Conservation (phyloP, 2,888 invertebrate species). For the Thumatha senex region DNA sequence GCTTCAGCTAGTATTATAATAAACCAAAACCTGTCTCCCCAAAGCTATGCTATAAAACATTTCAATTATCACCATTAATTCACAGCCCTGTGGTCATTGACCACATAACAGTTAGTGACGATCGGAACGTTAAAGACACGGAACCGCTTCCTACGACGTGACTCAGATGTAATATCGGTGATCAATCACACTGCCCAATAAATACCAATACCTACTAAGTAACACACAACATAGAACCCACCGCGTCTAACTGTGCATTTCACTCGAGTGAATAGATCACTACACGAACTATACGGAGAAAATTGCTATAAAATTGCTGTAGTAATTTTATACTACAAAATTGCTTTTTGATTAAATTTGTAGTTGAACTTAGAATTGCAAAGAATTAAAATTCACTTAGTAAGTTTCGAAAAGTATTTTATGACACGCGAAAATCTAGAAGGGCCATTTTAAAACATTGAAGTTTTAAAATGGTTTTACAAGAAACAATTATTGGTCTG, state of each 20-base stretch:
- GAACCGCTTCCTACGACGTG: constrained; percentile 16
- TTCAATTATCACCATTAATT: not conserved
- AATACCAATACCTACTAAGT: constrained; percentile 16
- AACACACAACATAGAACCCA: not conserved
- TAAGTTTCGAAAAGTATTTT: too few species aligned
- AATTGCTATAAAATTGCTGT: not conserved
- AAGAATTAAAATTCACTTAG: not conserved
- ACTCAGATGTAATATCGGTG: constrained; percentile 25
- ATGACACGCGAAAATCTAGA: too few species aligned
- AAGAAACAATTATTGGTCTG: not conserved
- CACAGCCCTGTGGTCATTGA: constrained; percentile 28
- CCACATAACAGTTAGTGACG: constrained; percentile 34
- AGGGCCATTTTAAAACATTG: too few species aligned
- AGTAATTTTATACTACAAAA: not conserved
- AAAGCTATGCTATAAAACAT: not conserved
- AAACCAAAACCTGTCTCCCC: too few species aligned
- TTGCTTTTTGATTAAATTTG: not conserved
- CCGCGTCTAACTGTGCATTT: constrained; percentile 26
- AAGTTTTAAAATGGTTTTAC: too few species aligned
- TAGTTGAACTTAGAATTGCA: not conserved
- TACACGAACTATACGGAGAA: not conserved
- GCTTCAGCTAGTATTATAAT: too few species aligned
- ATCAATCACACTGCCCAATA: constrained; percentile 32
- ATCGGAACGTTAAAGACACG: constrained; percentile 23
- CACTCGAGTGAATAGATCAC: not conserved